Evolutionary conservation across 1,140 invertebrate genomes (phyloP).

Genomic region (Luehdorfia chinensis): DNA sequence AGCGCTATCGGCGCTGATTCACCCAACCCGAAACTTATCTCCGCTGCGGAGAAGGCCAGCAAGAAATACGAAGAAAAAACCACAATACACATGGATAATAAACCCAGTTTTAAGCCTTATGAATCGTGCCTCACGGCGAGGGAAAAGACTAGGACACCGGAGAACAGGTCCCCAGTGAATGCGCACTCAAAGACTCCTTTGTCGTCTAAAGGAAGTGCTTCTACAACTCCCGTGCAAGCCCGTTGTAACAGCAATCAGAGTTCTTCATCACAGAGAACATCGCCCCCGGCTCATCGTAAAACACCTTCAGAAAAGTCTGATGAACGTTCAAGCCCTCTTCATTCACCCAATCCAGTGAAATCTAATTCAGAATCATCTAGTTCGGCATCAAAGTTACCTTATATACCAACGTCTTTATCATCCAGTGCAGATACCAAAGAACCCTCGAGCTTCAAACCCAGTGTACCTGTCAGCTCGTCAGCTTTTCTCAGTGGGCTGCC

Average conservation of each 20-base stretch:
- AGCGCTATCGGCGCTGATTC: conserved; percentile 95
- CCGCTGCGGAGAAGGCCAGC: conserved; percentile 82
- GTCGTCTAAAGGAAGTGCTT: conserved; percentile 70
- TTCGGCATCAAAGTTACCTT: conserved; percentile 74
- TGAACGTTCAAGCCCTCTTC: conserved; percentile 70
- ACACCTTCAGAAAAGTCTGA: conserved; percentile 74
- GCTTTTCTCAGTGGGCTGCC: conserved; percentile 76
- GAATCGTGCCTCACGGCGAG: conserved; percentile 79
- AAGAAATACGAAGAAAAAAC: conserved; percentile 78
- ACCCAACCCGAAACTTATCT: conserved; percentile 83
- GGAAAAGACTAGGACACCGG: conserved; percentile 80
- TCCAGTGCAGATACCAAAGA: conserved; percentile 81
- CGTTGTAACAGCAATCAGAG: conserved; percentile 82
- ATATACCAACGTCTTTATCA: conserved; percentile 74
- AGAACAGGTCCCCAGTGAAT: conserved; percentile 72
- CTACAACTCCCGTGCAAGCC: conserved; percentile 69
- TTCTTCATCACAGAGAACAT: conserved; percentile 78
- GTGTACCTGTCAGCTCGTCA: conserved; percentile 75
- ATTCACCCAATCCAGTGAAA: conserved; percentile 65
- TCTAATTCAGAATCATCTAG: conserved; percentile 61
- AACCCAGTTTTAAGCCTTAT: conserved; percentile 85
- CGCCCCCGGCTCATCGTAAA: conserved; percentile 73
- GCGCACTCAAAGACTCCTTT: conserved; percentile 78
- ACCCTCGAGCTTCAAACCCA: conserved; percentile 82
- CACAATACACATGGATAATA: conserved; percentile 73